Evolutionary conservation across 2,797 vertebrate species (phyloP).

Genomic region (Myotis findleyi): DNA sequence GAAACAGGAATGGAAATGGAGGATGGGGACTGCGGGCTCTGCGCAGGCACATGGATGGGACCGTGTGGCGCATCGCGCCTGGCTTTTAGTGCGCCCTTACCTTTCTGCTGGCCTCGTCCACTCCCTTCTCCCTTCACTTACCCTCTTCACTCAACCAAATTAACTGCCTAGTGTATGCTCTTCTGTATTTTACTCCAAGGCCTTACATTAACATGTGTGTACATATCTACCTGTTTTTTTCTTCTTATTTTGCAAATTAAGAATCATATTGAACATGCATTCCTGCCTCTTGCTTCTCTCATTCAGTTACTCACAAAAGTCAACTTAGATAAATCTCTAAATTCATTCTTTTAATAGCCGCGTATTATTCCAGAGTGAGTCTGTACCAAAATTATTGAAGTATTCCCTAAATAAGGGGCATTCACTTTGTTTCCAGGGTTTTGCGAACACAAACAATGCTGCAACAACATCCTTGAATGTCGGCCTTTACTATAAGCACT

Average conservation of each 20-base stretch:
- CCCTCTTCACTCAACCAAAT: not conserved
- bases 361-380: not conserved
- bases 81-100: not conserved
- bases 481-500: not conserved
- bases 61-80: fast-evolving
- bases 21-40: not conserved
- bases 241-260: not conserved
- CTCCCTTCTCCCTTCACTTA: not conserved
- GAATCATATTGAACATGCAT: not conserved
- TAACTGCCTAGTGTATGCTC: not conserved
- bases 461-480: not conserved
- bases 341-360: not conserved
- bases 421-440: not conserved
- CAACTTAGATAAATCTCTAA: not conserved
- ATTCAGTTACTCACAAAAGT: not conserved
- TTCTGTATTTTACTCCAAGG: not conserved
- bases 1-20: not conserved
- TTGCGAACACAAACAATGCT: not conserved
- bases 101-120: not conserved
- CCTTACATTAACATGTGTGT: not conserved
- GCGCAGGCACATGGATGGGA: fast-evolving
- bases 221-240: not conserved
- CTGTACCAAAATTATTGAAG: not conserved
- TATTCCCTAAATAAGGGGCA: not conserved
- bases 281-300: constrained; percentile 23